Evolutionary conservation across 2,888 invertebrate species (phyloP).

Genomic region (Agonopterix subpropinquella): DNA sequence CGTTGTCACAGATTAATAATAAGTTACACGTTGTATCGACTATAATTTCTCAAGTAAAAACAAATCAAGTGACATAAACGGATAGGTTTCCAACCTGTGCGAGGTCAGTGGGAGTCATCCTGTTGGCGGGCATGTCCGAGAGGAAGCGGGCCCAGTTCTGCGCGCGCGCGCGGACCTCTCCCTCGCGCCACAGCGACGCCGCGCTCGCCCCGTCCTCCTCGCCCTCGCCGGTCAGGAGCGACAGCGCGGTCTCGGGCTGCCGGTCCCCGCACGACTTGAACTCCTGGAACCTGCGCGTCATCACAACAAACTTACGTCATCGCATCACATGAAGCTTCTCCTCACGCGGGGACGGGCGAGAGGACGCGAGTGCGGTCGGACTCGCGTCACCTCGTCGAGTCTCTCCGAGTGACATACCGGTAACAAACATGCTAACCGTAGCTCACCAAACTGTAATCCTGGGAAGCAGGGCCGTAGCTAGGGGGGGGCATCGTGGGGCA

Average conservation of each 20-base stretch:
- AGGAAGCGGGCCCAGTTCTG: conserved; percentile 86
- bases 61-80: conserved; percentile 21
- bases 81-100: conserved; percentile 44
- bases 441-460: no score
- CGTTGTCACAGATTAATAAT: no score
- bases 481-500: no score
- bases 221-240: conserved; percentile 62
- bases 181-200: conserved; percentile 68
- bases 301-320: background rate
- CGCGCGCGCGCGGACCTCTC: conserved; percentile 78
- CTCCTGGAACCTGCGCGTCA: conserved; percentile 51
- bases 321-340: background rate
- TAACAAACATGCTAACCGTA: no score
- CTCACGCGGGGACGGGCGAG: no score
- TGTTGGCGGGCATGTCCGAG: conserved; percentile 86
- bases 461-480: no score
- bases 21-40: no score
- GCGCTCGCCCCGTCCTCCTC: conserved; percentile 75
- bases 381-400: no score
- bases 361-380: no score
- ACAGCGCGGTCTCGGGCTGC: conserved; percentile 17
- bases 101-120: conserved; percentile 85
- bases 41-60: no score
- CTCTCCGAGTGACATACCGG: no score
- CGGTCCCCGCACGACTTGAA: conserved; percentile 40